Base-by-base conservation (phyloP, 2,888 invertebrate species). In the Xanthorhoe spadicearia region DNA sequence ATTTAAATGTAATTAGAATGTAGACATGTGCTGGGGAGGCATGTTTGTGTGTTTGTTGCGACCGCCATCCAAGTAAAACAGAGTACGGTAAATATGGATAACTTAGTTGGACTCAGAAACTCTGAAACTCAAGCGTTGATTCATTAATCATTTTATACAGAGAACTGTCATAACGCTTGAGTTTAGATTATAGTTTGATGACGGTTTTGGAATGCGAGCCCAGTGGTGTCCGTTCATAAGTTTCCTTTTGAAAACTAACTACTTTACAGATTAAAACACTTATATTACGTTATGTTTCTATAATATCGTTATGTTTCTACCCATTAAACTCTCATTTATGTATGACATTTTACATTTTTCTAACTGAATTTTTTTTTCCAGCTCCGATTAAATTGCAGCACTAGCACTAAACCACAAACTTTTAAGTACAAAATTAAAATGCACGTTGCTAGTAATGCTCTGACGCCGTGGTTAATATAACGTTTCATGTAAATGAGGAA, bases 1-100 rank as follows among this genome's bases (percentile, higher is more conserved):
- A 69, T 69, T 56, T 51, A 55, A 66, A 59, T 58, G 67, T 65
- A 70, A 67, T 64, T 65, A 64, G 32, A 61, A 60, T 23, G 48
- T 15, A 48, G 48, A 43, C 13, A 13, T 43, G 38, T 4, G 38
- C 38, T 13, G 13, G 4, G 4, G 23, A 38, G 35, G 35, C 2
- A 38, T n/a, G 52, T 43, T 55, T 59, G 48, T 46, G 46, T 60
- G 55, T 57, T 5, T 57, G 59, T 59, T 23, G 53, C 61, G 43
- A 59, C 50, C 32, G 19, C 18, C 38, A 55, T 19, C 35, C 23
- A 54, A 61, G 61, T 53, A 7, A 64, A 49, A 49, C 57, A 55
- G 55, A 61, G 55, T 46, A 28, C 53, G 23, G 49, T 15, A 49
- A 35, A 13, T 49, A 46, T 52, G 4, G 13, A 43, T 43, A 13